A percentile compares a stretch with the other conserved stretches of the same genome.
Conservation (phyloP, 2,113 vertebrate genomes). For the Phodopus roborovskii region DNA sequence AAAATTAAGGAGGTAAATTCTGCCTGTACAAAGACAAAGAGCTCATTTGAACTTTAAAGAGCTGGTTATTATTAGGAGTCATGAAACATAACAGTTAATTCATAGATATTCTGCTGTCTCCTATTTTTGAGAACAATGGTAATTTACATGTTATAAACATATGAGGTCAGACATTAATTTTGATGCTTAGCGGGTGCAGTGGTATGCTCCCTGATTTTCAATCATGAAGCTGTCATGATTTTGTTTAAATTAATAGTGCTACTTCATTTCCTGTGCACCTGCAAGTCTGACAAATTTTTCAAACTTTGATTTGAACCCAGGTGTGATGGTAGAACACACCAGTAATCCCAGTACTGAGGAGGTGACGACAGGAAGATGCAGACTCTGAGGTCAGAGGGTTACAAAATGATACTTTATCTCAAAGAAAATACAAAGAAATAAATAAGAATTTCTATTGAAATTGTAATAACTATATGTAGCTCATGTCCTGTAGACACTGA, state of each 20-base stretch:
- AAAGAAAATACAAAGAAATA: background rate
- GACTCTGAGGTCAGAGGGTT: background rate
- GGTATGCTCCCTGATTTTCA: background rate
- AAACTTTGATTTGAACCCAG: background rate
- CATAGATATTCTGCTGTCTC: background rate
- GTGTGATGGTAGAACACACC: background rate
- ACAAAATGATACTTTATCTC: background rate
- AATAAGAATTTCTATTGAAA: constrained; percentile 28
- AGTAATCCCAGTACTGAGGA: background rate
- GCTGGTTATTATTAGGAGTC: background rate
- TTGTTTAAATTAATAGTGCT: constrained; percentile 54
- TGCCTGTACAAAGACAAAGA: background rate
- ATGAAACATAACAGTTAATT: constrained; percentile 38
- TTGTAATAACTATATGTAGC: constrained; percentile 13
- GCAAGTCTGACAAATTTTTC: background rate
- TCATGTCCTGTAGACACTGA: background rate
- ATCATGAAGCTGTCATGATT: constrained; percentile 45
- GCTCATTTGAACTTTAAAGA: background rate
- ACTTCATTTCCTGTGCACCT: constrained; percentile 59
- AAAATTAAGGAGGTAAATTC: background rate
- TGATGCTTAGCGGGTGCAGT: constrained; percentile 40
- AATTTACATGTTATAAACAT: constrained; percentile 38
- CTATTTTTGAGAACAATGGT: constrained; percentile 50
- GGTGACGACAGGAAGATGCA: background rate
- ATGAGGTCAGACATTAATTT: constrained; percentile 56